phyloP scores from a whole-genome alignment of 2,797 vertebrate species.

The Arctocebus calabarensis region DNA sequence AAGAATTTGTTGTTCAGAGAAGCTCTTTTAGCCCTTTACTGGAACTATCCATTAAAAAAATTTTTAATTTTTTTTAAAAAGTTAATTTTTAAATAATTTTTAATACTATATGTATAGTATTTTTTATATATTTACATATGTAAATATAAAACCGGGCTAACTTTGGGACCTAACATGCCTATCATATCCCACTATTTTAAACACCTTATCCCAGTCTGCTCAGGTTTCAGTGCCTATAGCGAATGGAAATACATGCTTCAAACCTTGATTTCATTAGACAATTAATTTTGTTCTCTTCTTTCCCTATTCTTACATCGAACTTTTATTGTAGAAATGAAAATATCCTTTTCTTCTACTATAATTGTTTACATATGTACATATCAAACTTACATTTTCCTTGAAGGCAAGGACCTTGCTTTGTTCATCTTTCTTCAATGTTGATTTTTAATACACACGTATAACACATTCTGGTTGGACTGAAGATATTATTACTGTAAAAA shows the following conservation, averaged over 20 bases:
- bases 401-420: not conserved
- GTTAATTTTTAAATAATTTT: no score
- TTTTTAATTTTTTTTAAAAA: no score
- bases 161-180: no score
- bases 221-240: not conserved
- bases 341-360: not conserved
- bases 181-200: not conserved
- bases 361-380: not conserved
- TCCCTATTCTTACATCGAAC: not conserved
- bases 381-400: not conserved
- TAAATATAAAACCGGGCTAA: no score
- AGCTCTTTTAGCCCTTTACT: not conserved
- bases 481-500: conserved; percentile 15
- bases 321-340: not conserved
- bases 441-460: not conserved
- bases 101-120: no score
- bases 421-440: not conserved
- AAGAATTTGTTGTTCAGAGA: not conserved
- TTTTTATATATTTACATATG: no score
- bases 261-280: not conserved
- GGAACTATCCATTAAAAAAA: not conserved
- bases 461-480: not conserved
- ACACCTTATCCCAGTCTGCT: not conserved
- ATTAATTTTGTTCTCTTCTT: not conserved
- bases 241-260: not conserved